phyloP scores from a whole-genome alignment of 2,888 invertebrate genomes.

The Athalia rosae region DNA sequence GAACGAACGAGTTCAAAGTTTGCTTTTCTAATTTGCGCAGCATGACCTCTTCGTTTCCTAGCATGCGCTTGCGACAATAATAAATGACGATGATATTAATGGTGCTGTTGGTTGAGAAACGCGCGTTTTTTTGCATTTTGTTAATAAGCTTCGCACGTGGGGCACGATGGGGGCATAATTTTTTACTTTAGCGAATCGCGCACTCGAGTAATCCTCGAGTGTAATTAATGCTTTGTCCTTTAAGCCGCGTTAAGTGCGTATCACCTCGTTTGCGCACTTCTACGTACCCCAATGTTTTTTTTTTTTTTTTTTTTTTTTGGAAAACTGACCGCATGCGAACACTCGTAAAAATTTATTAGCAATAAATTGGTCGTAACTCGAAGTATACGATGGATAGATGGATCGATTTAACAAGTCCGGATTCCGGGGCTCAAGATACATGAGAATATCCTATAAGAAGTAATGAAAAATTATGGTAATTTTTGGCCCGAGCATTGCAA shows the following conservation, averaged over 20 bases:
- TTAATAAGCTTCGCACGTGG: not conserved
- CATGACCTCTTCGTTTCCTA: slow-evolving; percentile 15
- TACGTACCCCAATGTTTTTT: not conserved
- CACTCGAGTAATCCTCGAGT: not conserved
- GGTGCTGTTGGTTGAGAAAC: not conserved
- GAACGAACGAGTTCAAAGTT: slow-evolving; percentile 11
- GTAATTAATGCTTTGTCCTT: slow-evolving; percentile 30
- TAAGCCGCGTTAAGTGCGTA: slow-evolving; percentile 23
- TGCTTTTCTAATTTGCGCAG: slow-evolving; percentile 13
- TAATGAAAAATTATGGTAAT: too few species aligned
- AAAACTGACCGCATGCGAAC: not conserved
- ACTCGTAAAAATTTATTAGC: slow-evolving; percentile 18
- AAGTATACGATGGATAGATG: too few species aligned
- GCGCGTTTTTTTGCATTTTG: not conserved
- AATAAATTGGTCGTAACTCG: not conserved
- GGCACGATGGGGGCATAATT: slow-evolving; percentile 3
- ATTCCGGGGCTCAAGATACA: too few species aligned
- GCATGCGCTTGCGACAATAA: slow-evolving; percentile 9
- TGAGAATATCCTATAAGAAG: too few species aligned
- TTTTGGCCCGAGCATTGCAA: too few species aligned
- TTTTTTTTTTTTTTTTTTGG: too few species aligned
- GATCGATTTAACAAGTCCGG: too few species aligned
- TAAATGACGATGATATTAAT: not conserved
- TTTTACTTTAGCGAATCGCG: slow-evolving; percentile 25
- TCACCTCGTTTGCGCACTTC: slow-evolving; percentile 14